Conservation (phyloP, 2,888 invertebrate genomes). For the Autographa pulchrina region DNA sequence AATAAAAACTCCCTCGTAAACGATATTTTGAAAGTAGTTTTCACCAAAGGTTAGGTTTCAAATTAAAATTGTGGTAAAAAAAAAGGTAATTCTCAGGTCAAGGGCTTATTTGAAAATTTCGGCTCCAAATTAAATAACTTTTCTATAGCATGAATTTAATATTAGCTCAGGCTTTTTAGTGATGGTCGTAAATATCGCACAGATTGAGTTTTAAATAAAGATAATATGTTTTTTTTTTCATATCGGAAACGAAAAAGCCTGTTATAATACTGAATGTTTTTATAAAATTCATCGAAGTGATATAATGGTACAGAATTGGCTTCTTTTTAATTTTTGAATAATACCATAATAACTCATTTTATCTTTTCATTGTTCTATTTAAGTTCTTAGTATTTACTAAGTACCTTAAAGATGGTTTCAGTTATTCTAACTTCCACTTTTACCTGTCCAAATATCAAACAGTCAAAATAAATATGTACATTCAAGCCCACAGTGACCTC, state of each 20-base stretch:
- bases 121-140: neutral
- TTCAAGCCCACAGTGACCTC: constrained; percentile 26
- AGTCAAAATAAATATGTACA: constrained; percentile 19
- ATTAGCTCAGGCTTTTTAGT: neutral
- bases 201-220: too few relatives aligned
- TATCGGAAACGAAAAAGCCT: too few relatives aligned
- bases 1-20: neutral
- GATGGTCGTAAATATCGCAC: too few relatives aligned
- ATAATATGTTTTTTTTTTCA: too few relatives aligned
- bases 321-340: too few relatives aligned
- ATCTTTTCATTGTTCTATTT: too few relatives aligned
- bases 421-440: neutral
- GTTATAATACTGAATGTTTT: too few relatives aligned
- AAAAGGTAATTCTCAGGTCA: neutral
- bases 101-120: neutral
- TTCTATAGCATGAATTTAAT: neutral
- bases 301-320: too few relatives aligned
- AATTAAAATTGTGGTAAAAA: neutral
- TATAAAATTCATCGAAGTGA: too few relatives aligned
- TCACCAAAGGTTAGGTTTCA: neutral
- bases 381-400: too few relatives aligned
- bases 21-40: neutral
- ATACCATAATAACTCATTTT: too few relatives aligned
- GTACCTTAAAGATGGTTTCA: too few relatives aligned
- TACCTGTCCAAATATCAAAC: neutral